These are phyloP conservation scores for Lutraria lutraria DNA, from an alignment of 2,888 invertebrate genomes.

Conservation along the genomic window DNA sequence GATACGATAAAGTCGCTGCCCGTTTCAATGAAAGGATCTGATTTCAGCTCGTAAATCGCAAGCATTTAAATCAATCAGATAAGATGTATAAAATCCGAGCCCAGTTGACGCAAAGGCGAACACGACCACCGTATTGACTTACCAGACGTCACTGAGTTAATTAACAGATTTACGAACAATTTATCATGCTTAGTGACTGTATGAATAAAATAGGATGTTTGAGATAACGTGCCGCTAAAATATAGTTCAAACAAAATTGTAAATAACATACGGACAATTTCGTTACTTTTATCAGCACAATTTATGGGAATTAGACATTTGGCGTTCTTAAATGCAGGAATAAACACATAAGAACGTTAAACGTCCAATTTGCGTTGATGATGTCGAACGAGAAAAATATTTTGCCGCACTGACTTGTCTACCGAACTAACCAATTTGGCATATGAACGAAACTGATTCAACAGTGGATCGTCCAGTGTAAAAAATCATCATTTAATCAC, in stretches of 20 bases:
- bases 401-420: too few relatives aligned
- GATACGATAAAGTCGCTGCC: not conserved
- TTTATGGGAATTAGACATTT: not conserved
- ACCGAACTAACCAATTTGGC: too few relatives aligned
- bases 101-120: not conserved
- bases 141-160: not conserved
- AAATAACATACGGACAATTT: not conserved
- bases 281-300: not conserved
- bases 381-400: too few relatives aligned
- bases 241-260: not conserved
- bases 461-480: too few relatives aligned
- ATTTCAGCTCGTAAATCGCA: not conserved
- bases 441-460: too few relatives aligned
- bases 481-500: too few relatives aligned
- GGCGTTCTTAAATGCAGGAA: not conserved
- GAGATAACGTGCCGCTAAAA: not conserved
- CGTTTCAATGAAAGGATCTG: not conserved
- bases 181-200: not conserved
- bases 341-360: not conserved
- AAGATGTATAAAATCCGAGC: not conserved
- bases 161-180: not conserved
- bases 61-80: slow-evolving; percentile 12
- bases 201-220: not conserved
- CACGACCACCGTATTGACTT: not conserved
- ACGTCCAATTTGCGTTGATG: not conserved